Conservation (phyloP, 2,888 invertebrate species). For the Parthenolecanium corni region DNA sequence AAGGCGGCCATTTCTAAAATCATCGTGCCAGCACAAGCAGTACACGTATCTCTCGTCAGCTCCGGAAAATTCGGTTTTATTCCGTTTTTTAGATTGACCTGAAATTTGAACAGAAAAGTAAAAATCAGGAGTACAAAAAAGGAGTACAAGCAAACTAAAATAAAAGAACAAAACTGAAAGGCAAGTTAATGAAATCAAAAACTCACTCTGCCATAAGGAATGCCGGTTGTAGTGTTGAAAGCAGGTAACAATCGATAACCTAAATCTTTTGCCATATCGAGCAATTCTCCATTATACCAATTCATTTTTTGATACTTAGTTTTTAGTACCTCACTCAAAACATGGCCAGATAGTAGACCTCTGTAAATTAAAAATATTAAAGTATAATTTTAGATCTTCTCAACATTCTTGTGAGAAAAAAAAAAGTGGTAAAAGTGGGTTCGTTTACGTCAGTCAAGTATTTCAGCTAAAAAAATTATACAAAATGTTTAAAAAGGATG, state of each 20-base stretch:
- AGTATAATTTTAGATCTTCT: slow-evolving; percentile 10
- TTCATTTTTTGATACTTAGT: slow-evolving; percentile 35
- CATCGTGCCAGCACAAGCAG: slow-evolving; percentile 97
- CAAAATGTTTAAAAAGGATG: no score
- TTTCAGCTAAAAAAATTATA: no score
- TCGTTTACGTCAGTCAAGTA: no score
- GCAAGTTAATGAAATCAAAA: no score
- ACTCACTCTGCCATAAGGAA: slow-evolving; percentile 83
- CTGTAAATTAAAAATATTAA: slow-evolving; percentile 41
- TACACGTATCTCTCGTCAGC: slow-evolving; percentile 81
- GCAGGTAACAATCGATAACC: slow-evolving; percentile 89
- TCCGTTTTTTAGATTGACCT: slow-evolving; percentile 72
- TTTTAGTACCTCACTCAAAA: slow-evolving; percentile 42
- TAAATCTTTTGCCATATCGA: slow-evolving; percentile 82
- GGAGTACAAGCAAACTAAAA: background rate
- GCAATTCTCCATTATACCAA: slow-evolving; percentile 80
- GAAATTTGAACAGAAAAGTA: background rate
- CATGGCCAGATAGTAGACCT: slow-evolving; percentile 84
- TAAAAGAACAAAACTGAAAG: background rate
- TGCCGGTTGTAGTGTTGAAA: slow-evolving; percentile 93
- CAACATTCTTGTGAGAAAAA: no score
- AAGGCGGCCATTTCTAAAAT: slow-evolving; percentile 94
- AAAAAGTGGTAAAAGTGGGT: background rate
- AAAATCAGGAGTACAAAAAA: background rate
- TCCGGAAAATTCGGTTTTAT: slow-evolving; percentile 62